phyloP scores from a whole-genome alignment of 1,140 invertebrate genomes.

The Arctopsyche grandis region DNA sequence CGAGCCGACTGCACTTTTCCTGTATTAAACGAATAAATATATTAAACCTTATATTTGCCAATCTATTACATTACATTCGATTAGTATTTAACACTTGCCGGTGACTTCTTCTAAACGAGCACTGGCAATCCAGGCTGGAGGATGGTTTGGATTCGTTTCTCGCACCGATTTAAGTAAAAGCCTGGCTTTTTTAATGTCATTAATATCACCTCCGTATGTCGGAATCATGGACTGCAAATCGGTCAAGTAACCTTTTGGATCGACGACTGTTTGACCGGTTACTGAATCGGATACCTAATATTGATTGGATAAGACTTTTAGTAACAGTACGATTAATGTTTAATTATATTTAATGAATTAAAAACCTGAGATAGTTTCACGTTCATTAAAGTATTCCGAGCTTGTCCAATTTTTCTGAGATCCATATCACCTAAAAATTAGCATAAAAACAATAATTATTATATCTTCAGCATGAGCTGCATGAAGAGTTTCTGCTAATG shows the following conservation, averaged over 20 bases:
- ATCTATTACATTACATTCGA: not conserved
- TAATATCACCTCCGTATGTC: constrained; percentile 97
- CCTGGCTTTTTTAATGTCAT: constrained; percentile 98
- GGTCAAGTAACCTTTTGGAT: constrained; percentile 99
- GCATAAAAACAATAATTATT: constrained; percentile 59
- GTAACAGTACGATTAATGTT: too few relatives aligned
- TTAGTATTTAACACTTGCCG: constrained; percentile 65
- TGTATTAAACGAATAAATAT: constrained; percentile 64
- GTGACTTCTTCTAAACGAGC: constrained; percentile 99
- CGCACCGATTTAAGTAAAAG: constrained; percentile 96
- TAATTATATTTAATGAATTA: not conserved
- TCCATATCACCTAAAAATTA: constrained; percentile 93
- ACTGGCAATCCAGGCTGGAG: constrained; percentile 99
- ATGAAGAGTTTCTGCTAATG: too few relatives aligned
- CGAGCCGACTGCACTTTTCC: constrained; percentile 97
- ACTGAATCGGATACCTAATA: constrained; percentile 92
- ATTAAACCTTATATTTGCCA: not conserved
- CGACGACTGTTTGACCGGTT: constrained; percentile 98
- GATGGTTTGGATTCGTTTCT: constrained; percentile 99
- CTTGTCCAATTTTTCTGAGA: constrained; percentile 98
- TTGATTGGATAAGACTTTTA: not conserved
- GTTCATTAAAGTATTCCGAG: constrained; percentile 99
- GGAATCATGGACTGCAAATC: constrained; percentile 99
- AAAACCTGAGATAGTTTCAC: constrained; percentile 93
- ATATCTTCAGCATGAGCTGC: too few relatives aligned